Conservation (phyloP, 2,113 vertebrate genomes). For the Probosciger aterrimus region DNA sequence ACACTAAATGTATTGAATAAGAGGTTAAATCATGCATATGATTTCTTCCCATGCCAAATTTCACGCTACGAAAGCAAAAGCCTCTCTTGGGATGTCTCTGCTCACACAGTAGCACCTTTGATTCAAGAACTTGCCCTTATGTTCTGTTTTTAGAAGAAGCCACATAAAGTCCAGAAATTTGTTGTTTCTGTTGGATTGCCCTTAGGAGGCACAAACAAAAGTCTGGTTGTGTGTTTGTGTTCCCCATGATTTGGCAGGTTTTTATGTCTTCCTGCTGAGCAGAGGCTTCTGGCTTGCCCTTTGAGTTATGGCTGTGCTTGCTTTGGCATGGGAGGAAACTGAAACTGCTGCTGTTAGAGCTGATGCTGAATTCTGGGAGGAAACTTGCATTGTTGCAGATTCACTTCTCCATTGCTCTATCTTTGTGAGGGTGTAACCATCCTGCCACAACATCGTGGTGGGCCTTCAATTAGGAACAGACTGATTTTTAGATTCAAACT, state of each 20-base stretch:
- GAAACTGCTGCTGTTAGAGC: not conserved
- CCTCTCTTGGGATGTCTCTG: not conserved
- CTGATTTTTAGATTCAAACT: not conserved
- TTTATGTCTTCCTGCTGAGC: not conserved
- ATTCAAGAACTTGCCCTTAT: not conserved
- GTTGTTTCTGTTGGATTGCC: slow-evolving; percentile 52
- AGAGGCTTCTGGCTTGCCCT: not conserved
- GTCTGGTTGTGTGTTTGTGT: slow-evolving; percentile 16
- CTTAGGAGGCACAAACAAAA: slow-evolving; percentile 20
- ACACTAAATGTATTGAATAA: not conserved
- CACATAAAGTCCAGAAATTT: not conserved
- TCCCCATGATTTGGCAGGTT: slow-evolving; percentile 16
- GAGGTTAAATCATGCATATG: not conserved
- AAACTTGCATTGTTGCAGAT: not conserved
- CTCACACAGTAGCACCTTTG: slow-evolving; percentile 47
- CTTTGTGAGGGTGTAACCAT: not conserved
- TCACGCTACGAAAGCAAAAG: not conserved
- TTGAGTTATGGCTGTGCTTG: not conserved
- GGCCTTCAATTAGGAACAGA: not conserved
- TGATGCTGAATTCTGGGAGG: not conserved
- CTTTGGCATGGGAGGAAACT: not conserved
- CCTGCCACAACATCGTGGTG: not conserved
- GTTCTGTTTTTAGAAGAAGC: slow-evolving; percentile 41
- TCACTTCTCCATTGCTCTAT: not conserved
- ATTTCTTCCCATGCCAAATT: slow-evolving; percentile 2